Conservation (phyloP, 2,888 invertebrate species). For the Thereva nobilitata region DNA sequence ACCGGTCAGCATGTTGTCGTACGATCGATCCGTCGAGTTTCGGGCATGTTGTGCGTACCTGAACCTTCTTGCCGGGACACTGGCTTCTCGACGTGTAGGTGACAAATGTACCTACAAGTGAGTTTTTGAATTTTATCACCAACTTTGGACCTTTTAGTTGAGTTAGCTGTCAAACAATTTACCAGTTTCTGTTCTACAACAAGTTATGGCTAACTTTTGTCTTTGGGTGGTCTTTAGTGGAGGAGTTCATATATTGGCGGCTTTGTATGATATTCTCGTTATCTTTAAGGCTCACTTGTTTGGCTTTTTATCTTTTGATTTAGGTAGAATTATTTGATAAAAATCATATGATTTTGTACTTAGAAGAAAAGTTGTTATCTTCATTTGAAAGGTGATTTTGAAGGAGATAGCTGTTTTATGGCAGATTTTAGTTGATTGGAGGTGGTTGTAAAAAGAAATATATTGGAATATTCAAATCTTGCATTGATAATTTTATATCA, state of each 20-base stretch:
- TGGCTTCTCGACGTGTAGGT: slow-evolving; percentile 17
- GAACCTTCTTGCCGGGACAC: too few species aligned
- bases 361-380: too few species aligned
- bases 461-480: too few species aligned
- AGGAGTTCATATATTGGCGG: not conserved
- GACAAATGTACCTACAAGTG: slow-evolving; percentile 9
- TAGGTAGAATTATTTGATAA: slow-evolving; percentile 4
- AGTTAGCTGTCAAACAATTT: slow-evolving; percentile 32
- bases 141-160: slow-evolving; percentile 18
- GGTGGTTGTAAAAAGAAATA: too few species aligned
- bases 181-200: slow-evolving; percentile 28
- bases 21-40: too few species aligned
- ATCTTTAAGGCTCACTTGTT: slow-evolving; percentile 26
- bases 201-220: slow-evolving; percentile 17
- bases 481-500: too few species aligned
- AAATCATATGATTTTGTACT: not conserved
- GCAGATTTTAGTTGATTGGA: too few species aligned
- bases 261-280: not conserved
- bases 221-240: slow-evolving; percentile 29
- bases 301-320: not conserved
- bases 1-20: too few species aligned
- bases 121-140: slow-evolving; percentile 20
- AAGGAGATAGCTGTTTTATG: too few species aligned
- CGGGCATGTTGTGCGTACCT: too few species aligned
- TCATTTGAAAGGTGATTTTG: too few species aligned